phyloP scores from a whole-genome alignment of 2,888 invertebrate genomes.

The Agrochola circellaris region DNA sequence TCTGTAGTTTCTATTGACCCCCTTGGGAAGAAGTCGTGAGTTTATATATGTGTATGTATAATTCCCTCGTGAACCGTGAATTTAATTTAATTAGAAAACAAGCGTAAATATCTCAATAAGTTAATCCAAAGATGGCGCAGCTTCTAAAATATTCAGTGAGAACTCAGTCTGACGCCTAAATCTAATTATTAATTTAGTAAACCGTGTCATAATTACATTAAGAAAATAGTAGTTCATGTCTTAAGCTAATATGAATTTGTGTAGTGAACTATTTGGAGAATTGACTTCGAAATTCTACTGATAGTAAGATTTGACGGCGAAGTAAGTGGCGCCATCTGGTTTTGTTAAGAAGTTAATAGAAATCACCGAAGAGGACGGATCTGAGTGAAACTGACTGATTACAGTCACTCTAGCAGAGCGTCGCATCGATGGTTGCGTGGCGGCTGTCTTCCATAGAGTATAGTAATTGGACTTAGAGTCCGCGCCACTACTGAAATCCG shows the following conservation, averaged over 20 bases:
- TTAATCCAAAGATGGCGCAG: constrained; percentile 11
- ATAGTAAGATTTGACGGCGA: background rate
- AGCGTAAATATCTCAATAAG: constrained; percentile 27
- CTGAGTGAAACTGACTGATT: background rate
- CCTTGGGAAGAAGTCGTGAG: too few species aligned
- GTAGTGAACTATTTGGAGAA: background rate
- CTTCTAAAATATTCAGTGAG: constrained; percentile 43
- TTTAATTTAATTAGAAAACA: constrained; percentile 6
- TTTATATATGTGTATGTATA: too few species aligned
- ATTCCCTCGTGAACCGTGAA: background rate
- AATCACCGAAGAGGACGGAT: background rate
- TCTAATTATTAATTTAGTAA: constrained; percentile 28
- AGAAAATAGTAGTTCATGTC: constrained; percentile 23
- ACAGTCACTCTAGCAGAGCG: background rate
- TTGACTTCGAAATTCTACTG: constrained; percentile 2
- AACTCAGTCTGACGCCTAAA: constrained; percentile 33
- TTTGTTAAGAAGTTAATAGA: background rate
- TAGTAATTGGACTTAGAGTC: too few species aligned
- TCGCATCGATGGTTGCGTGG: background rate
- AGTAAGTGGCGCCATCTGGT: background rate
- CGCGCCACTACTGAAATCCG: too few species aligned
- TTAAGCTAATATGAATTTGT: constrained; percentile 1
- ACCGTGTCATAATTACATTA: constrained; percentile 37
- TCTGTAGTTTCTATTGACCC: too few species aligned
- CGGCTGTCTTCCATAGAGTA: background rate